These are phyloP conservation scores for Mythimna vitellina DNA, from an alignment of 2,888 invertebrate genomes.

Conservation along the genomic window DNA sequence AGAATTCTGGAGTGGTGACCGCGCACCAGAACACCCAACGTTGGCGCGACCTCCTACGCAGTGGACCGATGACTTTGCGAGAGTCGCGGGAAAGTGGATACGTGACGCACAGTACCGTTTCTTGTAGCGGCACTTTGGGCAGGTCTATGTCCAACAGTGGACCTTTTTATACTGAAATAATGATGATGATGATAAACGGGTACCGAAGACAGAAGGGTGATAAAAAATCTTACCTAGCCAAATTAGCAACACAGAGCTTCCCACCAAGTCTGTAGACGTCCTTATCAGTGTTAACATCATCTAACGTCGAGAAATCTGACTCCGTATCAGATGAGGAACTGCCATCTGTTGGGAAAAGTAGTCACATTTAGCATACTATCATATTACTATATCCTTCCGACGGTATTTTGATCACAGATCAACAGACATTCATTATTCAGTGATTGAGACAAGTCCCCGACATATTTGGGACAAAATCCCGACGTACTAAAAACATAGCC, in stretches of 20 bases:
- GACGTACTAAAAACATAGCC: background rate
- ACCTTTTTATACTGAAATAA: too few species aligned
- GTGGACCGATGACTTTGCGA: too few species aligned
- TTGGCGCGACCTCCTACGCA: too few species aligned
- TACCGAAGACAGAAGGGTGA: background rate
- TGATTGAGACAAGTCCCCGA: background rate
- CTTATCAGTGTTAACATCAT: slow-evolving; percentile 83
- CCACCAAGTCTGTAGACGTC: slow-evolving; percentile 81
- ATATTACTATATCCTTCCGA: too few species aligned
- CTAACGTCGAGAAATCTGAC: slow-evolving; percentile 87
- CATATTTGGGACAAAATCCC: background rate
- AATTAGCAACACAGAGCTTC: slow-evolving; percentile 83
- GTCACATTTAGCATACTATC: background rate
- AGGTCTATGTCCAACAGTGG: too few species aligned
- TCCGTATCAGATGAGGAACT: slow-evolving; percentile 86
- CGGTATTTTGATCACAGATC: background rate
- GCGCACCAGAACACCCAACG: too few species aligned
- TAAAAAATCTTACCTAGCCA: slow-evolving; percentile 76
- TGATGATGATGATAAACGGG: background rate
- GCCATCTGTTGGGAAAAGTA: slow-evolving; percentile 63
- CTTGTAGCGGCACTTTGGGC: too few species aligned
- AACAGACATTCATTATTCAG: too few species aligned
- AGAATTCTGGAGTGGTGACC: too few species aligned
- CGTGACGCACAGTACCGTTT: too few species aligned
- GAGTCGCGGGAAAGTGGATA: too few species aligned